These are phyloP conservation scores for Sebastes hubbsi DNA, from an alignment of 2,797 vertebrate species.

Conservation along the genomic window DNA sequence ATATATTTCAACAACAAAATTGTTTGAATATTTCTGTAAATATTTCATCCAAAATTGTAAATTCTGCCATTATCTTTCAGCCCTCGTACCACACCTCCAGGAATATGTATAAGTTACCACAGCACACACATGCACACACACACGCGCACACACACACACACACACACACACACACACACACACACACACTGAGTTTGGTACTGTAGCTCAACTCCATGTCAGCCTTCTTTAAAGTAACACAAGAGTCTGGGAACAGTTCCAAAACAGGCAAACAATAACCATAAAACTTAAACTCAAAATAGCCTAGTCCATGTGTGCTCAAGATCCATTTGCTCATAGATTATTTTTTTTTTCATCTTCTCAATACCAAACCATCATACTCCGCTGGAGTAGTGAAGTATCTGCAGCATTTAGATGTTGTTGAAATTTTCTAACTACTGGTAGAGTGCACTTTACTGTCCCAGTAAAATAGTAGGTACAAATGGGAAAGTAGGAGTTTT, in stretches of 20 bases:
- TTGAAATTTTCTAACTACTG: background rate
- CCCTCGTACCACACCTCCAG: background rate
- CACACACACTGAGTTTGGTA: no score
- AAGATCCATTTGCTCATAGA: background rate
- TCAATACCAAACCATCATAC: background rate
- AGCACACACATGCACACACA: no score
- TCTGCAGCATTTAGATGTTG: background rate
- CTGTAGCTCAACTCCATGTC: background rate
- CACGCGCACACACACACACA: background rate
- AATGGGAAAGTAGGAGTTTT: background rate
- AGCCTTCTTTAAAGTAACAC: background rate
- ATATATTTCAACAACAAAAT: background rate
- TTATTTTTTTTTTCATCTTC: background rate
- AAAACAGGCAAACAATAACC: background rate
- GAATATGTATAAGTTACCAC: background rate
- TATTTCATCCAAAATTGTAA: background rate
- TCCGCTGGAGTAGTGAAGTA: background rate
- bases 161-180: no score
- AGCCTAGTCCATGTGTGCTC: background rate
- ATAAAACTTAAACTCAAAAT: background rate
- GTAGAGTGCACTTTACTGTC: background rate
- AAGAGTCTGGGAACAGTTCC: background rate
- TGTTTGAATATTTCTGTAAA: background rate
- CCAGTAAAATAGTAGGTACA: background rate
- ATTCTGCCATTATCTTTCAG: background rate